Percentiles rank a stretch among this genome's conserved stretches.
Conservation (phyloP, 2,113 vertebrate genomes). For the Limanda limanda region DNA sequence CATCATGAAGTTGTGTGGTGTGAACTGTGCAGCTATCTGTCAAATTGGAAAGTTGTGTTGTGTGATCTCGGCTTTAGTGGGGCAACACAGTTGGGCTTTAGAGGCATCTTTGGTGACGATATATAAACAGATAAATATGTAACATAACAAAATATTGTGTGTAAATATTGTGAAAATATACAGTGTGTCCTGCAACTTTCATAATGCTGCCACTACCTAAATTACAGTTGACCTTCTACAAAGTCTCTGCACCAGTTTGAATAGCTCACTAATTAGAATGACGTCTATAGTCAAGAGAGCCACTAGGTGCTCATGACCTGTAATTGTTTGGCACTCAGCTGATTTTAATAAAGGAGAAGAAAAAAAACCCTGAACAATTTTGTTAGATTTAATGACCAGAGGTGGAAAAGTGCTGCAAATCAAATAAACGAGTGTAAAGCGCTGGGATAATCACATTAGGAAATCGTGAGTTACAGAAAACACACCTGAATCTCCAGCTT, state of each 20-base stretch:
- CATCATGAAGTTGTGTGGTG: too few species aligned
- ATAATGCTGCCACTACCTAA: slow-evolving; percentile 20
- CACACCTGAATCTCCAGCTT: not conserved
- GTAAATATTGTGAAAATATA: slow-evolving; percentile 31
- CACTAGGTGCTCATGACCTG: slow-evolving; percentile 68
- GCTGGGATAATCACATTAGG: slow-evolving; percentile 36
- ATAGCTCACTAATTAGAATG: slow-evolving; percentile 61
- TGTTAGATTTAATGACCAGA: slow-evolving; percentile 50
- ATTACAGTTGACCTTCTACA: slow-evolving; percentile 72
- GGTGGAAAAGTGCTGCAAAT: slow-evolving; percentile 36
- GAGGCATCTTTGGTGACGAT: slow-evolving; percentile 1
- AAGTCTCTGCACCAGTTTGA: slow-evolving; percentile 51
- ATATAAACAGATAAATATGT: slow-evolving; percentile 2
- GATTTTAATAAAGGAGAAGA: slow-evolving; percentile 19
- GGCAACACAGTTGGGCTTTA: not conserved
- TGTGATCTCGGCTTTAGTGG: not conserved
- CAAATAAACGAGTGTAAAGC: slow-evolving; percentile 44
- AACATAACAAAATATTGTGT: too few species aligned
- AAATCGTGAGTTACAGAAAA: slow-evolving; percentile 13
- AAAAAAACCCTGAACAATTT: slow-evolving; percentile 28
- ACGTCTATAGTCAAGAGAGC: slow-evolving; percentile 59
- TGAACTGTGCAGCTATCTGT: too few species aligned
- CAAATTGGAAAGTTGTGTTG: not conserved
- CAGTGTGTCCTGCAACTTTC: slow-evolving; percentile 38
- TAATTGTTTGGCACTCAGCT: slow-evolving; percentile 47